Base-by-base conservation (phyloP, 1,140 invertebrate species). In the Thaumatotibia leucotreta region DNA sequence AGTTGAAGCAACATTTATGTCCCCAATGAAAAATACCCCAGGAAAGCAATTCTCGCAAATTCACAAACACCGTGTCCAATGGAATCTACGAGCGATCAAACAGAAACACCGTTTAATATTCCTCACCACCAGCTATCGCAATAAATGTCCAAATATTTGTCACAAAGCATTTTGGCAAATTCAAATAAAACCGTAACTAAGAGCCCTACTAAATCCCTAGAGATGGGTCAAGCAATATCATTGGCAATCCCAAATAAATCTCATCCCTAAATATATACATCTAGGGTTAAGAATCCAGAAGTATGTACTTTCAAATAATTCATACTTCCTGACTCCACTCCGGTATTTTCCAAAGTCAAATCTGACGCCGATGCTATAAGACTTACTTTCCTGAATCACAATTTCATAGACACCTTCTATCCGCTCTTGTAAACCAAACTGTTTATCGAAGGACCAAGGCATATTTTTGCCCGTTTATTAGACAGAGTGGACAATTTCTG, bases 111-210 rank as follows among this genome's bases (percentile, higher is more conserved):
- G 76, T 82, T 88, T 88, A 83, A 84, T 88, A 90, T 90, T 85
- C 88, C 79, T 83, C 86, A 85, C 84, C 81, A 76, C 76, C 63
- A 75, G 52, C 74, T 70, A 76, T 75, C 61, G 75, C 79, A 87
- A 90, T 90, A 88, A 85, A 88, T 82, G 86, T 90, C 83, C 79
- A 90, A 90, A 90, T 90, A 89, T 89, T 89, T 89, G 84, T 89
- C 80, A 79, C 77, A 81, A 74, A 70, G 75, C 76, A 83, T 85
- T 87, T 80, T 72, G 73, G 76, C 74, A 77, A 80, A 88, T 89
- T 85, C 84, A 85, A 88, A 87, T 88, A 88, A 88, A 84, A 86
- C 84, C 84, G 78, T 90, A 79, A 85, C 88, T 82, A 86, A 88
- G 67, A 66, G 74, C 77, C 82, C 76, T 70, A 68, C 58, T 64